phyloP scores from a whole-genome alignment of 2,113 vertebrate genomes.

The Boulengeromyrus knoepffleri region DNA sequence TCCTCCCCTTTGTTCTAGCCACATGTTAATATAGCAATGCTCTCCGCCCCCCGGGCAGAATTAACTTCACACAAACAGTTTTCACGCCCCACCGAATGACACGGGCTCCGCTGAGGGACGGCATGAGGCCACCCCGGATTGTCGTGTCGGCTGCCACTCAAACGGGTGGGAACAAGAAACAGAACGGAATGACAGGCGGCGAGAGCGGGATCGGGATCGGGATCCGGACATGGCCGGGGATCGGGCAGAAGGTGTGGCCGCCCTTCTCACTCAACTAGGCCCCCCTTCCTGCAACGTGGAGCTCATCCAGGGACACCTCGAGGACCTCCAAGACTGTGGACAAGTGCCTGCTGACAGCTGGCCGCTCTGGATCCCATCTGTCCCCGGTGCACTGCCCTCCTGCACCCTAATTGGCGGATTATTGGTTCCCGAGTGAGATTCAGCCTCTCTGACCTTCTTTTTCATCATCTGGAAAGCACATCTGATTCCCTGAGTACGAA shows the following conservation, averaged over 20 bases:
- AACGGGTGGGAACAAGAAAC: conserved; percentile 18
- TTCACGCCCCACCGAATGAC: conserved; percentile 44
- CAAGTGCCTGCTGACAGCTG: not conserved
- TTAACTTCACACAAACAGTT: conserved; percentile 54
- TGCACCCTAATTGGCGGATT: conserved; percentile 44
- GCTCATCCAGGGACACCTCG: not conserved
- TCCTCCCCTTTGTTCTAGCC: conserved; percentile 43
- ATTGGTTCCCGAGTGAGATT: conserved; percentile 39
- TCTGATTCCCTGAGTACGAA: conserved; percentile 47
- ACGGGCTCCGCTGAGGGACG: conserved; percentile 35
- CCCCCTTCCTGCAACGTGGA: not conserved
- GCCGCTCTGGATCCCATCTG: conserved; percentile 25
- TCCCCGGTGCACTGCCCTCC: conserved; percentile 26
- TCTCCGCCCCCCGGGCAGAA: conserved; percentile 52
- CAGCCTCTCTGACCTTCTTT: conserved; percentile 35
- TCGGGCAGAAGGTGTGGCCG: conserved; percentile 50
- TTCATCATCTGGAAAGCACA: conserved; percentile 34
- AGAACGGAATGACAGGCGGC: conserved; percentile 12
- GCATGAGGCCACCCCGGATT: conserved; percentile 40
- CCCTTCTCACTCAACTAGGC: conserved; percentile 43
- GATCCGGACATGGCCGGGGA: not conserved
- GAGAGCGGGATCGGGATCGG: not conserved
- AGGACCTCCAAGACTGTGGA: not conserved
- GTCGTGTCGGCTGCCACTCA: conserved; percentile 39
- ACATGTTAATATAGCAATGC: conserved; percentile 40